Base-by-base conservation (phyloP, 1,140 invertebrate genomes). In the Colletes gigas region DNA sequence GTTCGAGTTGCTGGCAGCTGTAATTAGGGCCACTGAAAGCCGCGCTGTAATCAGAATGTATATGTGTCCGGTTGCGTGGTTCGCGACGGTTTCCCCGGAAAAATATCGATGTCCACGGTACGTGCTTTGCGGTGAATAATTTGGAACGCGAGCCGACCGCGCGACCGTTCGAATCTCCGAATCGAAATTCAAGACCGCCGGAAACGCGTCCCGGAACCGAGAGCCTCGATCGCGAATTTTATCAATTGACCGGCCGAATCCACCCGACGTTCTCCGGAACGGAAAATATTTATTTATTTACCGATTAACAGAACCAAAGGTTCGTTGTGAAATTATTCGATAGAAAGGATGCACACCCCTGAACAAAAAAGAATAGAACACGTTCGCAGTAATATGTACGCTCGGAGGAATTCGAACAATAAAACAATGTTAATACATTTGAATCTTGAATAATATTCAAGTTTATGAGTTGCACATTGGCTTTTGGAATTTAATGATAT, bases 11-110 rank as follows among this genome's bases (percentile, higher is more conserved):
- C 82, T 59, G 2, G n/a, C 19, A 69, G 57, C 63, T 54, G 78
- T 84, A 85, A 85, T 85, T 84, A 74, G 78, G 70, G 73, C 14
- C 63, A 63, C 4, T 63, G 60, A 76, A 85, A 84, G 82, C 67
- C 67, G 59, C 72, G 68, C 63, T 54, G 59, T 85, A 76, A 85
- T 85, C 78, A 83, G 67, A 70, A 74, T 75, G 60, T 83, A 66
- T 74, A n/a, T 71, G 21, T 19, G 55, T 74, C 70, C 62, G 65
- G 50, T 83, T 79, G 59, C 65, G 57, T 44, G 30, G 21, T 12
- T 10, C 59, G 55, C 57, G 75, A 54, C 21, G 65, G 3, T 44
- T n/a, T 59, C 8, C 30, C 21, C 19, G 50, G 30, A 72, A 63
- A 73, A 69, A 82, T 66, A 15, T 50, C 57, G 10, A 41, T 54